Percentiles rank a stretch among this genome's conserved stretches.
phyloP scores from a whole-genome alignment of 2,888 invertebrate species.

The Eupithecia inturbata region DNA sequence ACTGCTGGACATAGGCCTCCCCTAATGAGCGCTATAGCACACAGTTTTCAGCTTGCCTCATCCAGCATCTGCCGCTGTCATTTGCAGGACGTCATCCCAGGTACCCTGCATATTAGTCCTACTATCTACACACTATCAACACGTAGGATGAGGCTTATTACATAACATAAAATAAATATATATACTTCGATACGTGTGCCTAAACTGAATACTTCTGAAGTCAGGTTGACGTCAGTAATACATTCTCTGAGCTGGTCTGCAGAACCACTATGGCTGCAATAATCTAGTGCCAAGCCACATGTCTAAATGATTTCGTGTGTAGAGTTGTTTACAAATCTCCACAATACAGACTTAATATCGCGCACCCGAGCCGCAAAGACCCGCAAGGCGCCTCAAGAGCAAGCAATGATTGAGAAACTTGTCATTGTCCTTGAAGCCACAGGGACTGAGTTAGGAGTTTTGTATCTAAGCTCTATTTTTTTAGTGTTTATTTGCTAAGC shows the following conservation, averaged over 20 bases:
- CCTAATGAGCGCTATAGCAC: no score
- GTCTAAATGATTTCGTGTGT: neutral
- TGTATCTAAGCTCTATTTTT: conserved; percentile 30
- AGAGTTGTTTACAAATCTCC: neutral
- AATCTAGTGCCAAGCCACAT: neutral
- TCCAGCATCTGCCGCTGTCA: no score
- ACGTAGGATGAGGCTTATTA: neutral
- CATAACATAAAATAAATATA: neutral
- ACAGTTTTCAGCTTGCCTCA: no score
- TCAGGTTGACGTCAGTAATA: no score
- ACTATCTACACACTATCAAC: neutral
- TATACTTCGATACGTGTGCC: neutral
- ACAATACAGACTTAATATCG: neutral
- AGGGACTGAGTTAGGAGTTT: conserved; percentile 40
- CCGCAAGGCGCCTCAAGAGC: conserved; percentile 9
- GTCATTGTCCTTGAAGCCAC: conserved; percentile 26
- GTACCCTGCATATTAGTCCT: neutral
- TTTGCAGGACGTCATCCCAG: neutral
- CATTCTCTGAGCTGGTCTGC: no score
- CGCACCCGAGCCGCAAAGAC: neutral
- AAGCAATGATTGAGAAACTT: conserved; percentile 26
- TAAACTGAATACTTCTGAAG: no score
- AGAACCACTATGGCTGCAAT: neutral
- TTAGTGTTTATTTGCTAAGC: conserved; percentile 26
- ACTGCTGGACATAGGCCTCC: no score